These are phyloP conservation scores for Oreochromis tanganicae DNA, from an alignment of 2,113 vertebrate genomes.

Conservation along the genomic window DNA sequence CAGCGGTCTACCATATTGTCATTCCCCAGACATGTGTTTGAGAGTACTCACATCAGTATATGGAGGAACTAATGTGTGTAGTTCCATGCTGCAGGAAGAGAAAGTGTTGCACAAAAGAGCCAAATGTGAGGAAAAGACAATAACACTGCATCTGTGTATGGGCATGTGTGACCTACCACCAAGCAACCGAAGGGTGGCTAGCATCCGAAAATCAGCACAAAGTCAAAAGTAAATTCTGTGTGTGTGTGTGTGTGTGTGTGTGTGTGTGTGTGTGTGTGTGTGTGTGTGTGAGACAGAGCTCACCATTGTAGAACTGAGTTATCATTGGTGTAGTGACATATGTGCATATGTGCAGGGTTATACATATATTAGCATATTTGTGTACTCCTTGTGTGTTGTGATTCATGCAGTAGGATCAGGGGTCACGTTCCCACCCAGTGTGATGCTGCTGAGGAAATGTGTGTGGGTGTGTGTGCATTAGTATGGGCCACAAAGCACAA, in stretches of 20 bases:
- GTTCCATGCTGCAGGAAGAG: neutral
- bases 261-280: neutral
- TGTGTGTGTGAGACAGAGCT: neutral
- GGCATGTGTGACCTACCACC: slow-evolving; percentile 6
- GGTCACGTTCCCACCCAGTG: slow-evolving; percentile 9
- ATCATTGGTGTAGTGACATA: slow-evolving; percentile 19
- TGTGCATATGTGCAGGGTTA: neutral
- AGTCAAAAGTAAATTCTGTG: neutral
- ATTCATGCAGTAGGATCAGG: slow-evolving; percentile 2
- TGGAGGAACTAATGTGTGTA: neutral
- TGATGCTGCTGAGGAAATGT: neutral
- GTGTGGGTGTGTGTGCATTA: neutral
- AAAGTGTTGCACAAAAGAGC: neutral
- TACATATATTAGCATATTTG: slow-evolving; percentile 32
- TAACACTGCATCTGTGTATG: neutral
- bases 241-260: neutral
- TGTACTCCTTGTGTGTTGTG: neutral
- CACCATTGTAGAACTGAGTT: slow-evolving; percentile 1
- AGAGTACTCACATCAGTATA: neutral
- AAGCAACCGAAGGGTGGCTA: neutral
- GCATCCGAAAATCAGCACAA: neutral
- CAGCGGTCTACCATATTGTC: neutral
- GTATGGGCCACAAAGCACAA: slow-evolving; percentile 7
- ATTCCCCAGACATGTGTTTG: neutral
- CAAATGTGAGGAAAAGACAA: neutral